Evolutionary conservation across 2,888 invertebrate genomes (phyloP).

Genomic region (Crepidodera aurea): DNA sequence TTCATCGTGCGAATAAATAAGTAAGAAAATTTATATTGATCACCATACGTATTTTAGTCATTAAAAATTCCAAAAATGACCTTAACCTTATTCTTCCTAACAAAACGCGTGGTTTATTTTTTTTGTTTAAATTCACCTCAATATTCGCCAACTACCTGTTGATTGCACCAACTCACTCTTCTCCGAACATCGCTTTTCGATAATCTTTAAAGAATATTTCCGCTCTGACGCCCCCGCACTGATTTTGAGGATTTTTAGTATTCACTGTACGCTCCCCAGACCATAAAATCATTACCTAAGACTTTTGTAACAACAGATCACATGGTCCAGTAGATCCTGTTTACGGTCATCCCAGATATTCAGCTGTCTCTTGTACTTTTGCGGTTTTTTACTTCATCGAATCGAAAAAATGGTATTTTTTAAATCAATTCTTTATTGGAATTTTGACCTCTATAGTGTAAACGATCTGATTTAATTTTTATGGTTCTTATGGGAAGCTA

Average conservation of each 20-base stretch:
- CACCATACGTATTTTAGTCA: no score
- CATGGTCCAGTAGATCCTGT: constrained; percentile 27
- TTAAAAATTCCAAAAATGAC: no score
- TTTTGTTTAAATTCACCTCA: no score
- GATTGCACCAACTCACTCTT: background rate
- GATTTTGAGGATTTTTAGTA: constrained; percentile 30
- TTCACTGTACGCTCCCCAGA: constrained; percentile 31
- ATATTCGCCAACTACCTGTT: background rate
- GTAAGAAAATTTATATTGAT: no score
- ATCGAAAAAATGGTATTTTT: constrained; percentile 21
- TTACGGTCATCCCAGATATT: constrained; percentile 22
- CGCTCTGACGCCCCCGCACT: constrained; percentile 25
- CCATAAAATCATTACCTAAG: constrained; percentile 26
- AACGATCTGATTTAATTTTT: background rate
- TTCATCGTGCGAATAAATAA: no score
- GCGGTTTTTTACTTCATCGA: constrained; percentile 29
- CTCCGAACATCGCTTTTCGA: constrained; percentile 21
- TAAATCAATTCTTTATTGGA: constrained; percentile 7
- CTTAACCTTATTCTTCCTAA: no score
- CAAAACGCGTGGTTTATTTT: no score
- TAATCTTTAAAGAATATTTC: constrained; percentile 25
- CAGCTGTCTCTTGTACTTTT: constrained; percentile 26
- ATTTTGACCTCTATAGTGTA: background rate
- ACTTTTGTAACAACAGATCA: constrained; percentile 27
- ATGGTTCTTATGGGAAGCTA: no score